Base-by-base conservation (phyloP, 2,797 vertebrate genomes). In the Xenops minutus region DNA sequence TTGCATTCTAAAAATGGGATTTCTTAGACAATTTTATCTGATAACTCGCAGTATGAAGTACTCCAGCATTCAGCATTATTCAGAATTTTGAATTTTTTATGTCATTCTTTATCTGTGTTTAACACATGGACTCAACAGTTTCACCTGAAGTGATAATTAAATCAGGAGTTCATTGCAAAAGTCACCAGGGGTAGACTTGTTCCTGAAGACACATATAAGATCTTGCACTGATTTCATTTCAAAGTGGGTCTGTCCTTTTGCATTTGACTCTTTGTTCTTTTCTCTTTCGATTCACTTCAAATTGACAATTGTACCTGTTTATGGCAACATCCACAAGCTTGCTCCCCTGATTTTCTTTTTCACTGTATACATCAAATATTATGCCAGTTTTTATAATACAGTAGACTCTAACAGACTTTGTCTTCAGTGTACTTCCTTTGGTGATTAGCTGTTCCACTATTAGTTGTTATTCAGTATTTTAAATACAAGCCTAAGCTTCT, bases 81-180 rank as follows among this genome's bases (percentile, higher is more conserved):
- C 39, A 62, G n/a, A 66, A 36, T 48, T 39, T 85, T 13, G 2
- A 72, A 29, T 46, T 82, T 51, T 37, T 85, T n/a, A 52, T 85
- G 26, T 76, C 48, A 69, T 29, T 66, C 16, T 44, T 5, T 72
- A 49, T 82, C 46, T 83, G 5, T 55, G 51, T 85, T 85, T 71
- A 79, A 63, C 52, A 88, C 29, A 49, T 83, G 46, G 32, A 75
- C 44, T 90, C 41, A 77, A 67, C 32, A 59, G 9, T 66, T 73
- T 93, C 58, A 72, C 15, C n/a, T 69, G 32, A 95, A 82, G 55
- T 79, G 78, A 85, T 66, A 87, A 92, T 89, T 91, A 91, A 69
- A 83, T 52, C 0, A 5, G 18, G 46, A 82, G 14, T 51, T 81
- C 1, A 1, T 69, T 84, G 66, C 32, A 55, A 54, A 52, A 69